Conservation (phyloP, 2,888 invertebrate species). For the Folsomia candida region DNA sequence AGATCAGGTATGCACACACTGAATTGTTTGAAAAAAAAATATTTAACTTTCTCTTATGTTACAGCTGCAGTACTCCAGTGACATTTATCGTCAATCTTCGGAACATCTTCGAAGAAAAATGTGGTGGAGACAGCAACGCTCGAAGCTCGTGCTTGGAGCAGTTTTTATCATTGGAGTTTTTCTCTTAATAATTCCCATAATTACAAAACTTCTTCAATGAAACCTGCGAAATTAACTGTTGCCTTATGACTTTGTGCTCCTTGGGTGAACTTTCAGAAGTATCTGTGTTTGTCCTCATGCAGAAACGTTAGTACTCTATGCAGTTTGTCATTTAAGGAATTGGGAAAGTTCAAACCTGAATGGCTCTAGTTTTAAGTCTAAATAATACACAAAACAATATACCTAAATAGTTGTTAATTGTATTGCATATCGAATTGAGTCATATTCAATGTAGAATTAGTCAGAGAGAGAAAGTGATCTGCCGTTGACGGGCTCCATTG, state of each 20-base stretch:
- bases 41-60: slow-evolving; percentile 15
- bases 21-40: background rate
- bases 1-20: slow-evolving; percentile 38
- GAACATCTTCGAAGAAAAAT: slow-evolving; percentile 45
- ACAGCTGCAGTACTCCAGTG: slow-evolving; percentile 44
- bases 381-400: background rate
- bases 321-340: background rate
- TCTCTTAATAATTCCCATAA: slow-evolving; percentile 39
- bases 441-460: background rate
- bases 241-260: slow-evolving; percentile 16
- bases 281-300: background rate
- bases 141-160: slow-evolving; percentile 42
- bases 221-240: slow-evolving; percentile 22
- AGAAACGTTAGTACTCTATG: background rate
- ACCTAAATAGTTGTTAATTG: background rate
- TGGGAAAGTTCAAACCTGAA: too few relatives aligned
- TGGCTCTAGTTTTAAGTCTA: too few relatives aligned
- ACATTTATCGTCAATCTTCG: slow-evolving; percentile 47
- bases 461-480: too few relatives aligned
- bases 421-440: background rate
- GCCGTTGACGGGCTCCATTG: too few relatives aligned
- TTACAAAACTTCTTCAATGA: slow-evolving; percentile 38
- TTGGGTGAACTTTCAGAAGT: slow-evolving; percentile 11
- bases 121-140: slow-evolving; percentile 46
- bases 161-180: slow-evolving; percentile 41